Base-by-base conservation (phyloP, 2,113 vertebrate species). In the Caretta caretta region DNA sequence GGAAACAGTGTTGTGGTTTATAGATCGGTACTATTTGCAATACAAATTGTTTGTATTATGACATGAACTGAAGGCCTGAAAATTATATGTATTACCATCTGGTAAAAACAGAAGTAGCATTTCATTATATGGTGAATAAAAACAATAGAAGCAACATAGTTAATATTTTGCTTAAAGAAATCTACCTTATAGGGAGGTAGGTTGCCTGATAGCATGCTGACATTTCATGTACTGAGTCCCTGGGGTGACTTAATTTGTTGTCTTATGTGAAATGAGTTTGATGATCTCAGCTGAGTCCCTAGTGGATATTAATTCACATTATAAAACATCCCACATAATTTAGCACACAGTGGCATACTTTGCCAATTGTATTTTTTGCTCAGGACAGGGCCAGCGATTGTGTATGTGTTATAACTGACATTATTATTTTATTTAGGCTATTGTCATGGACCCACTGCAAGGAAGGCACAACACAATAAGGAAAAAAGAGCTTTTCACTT, bases 231-330 rank as follows among this genome's bases (percentile, higher is more conserved):
- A 59, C 92, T 88, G 93, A 13, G 90, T 98, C 98, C 97, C 97
- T 83, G 82, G 97, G 97, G 98, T 98, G 98, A 98, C 98, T 98
- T 98, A 98, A 98, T 98, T 98, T 98, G 98, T 98, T 98, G 97
- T 98, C 97, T 98, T 98, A 98, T 83, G 97, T 98, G 98, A 98
- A 98, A 98, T 98, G 98, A 98, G 98, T 98, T 98, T 98, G 98
- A 98, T 98, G 98, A 98, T 98, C 98, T 98, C 97, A 93, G 97
- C 98, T 97, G 96, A 92, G 96, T 98, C 98, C 98, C 98, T 96
- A 29, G 97, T 98, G 98, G 97, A 95, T 98, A 98, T 98, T 98
- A 98, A 98, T 98, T 98, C 98, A 97, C 88, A 93, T 97, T 96
- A 97, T 98, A 97, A 98, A 98, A 98, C 96, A 98, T 98, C 96